These are phyloP conservation scores for Calidris pygmaea DNA, from an alignment of 2,113 vertebrate species.

Conservation along the genomic window DNA sequence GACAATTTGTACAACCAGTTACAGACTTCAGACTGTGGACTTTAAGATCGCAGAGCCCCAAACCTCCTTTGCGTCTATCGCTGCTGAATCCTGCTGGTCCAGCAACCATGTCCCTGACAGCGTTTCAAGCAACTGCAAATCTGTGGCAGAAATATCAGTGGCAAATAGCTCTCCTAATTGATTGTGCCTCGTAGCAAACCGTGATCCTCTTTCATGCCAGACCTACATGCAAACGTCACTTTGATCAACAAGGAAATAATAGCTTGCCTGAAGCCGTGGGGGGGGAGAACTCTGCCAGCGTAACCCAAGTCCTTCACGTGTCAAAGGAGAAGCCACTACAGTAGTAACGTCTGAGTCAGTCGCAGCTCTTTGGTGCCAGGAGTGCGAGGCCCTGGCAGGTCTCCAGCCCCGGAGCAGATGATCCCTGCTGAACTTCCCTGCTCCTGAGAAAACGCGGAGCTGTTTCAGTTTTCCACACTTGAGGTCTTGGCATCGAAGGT, in stretches of 20 bases:
- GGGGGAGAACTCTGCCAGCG: rapidly evolving
- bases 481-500: rapidly evolving
- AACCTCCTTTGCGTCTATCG: not conserved
- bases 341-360: not conserved
- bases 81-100: not conserved
- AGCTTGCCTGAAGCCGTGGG: not conserved
- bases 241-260: not conserved
- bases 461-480: not conserved
- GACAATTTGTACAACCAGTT: not conserved
- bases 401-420: not conserved
- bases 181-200: not conserved
- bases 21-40: not conserved
- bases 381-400: not conserved
- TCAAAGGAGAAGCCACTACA: not conserved
- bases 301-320: not conserved
- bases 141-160: not conserved
- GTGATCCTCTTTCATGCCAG: not conserved
- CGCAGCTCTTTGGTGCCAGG: not conserved
- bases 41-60: not conserved
- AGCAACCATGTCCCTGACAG: not conserved
- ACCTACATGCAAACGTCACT: not conserved
- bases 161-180: not conserved
- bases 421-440: not conserved
- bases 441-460: not conserved
- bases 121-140: not conserved